Base-by-base conservation (phyloP, 2,888 invertebrate genomes). In the Cosmopolites sordidus region DNA sequence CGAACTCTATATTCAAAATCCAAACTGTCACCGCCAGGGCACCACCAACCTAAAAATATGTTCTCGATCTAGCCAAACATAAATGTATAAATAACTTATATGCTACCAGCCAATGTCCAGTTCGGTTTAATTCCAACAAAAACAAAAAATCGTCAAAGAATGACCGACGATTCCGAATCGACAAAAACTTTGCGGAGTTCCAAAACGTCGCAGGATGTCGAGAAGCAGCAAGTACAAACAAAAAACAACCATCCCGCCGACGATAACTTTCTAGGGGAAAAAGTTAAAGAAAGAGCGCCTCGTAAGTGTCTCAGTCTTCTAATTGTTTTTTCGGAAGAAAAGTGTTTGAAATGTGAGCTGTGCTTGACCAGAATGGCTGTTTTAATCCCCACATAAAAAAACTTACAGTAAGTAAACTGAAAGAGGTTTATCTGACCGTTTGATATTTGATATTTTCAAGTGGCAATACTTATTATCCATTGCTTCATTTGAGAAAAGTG, bases 271-370 rank as follows among this genome's bases (percentile, higher is more conserved):
- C 55, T 56, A 22, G 58, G 54, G 42, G 68, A 67, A 58, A 68
- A 65, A 56, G 60, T 62, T 15, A 69, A 69, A 59, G 64, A 63
- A 56, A 67, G 64, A 61, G 59, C 64, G 29, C 67, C 65, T 18
- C 68, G 69, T 69, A 62, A 67, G 69, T 69, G 58, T 40, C 22
- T 8, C 8, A 3, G 22, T 22, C 22, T 22, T 22, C 22, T 22
- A 22, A 22, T 22, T 22, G 22, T 22, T 22, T 8, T 22, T 5
- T 8, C 3, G 8, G 8, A 22, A 22, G 8, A 22, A 22, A 22
- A 22, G 22, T 22, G 22, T 22, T 22, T 22, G 8, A 22, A 22
- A 22, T 22, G 22, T 22, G 22, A 8, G 8, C 22, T 5, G 22
- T 22, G 22, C 8, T 22, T 22, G 22, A n/a, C n/a, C 22, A 8